Base-by-base conservation (phyloP, 2,113 vertebrate species). In the Lota lota region DNA sequence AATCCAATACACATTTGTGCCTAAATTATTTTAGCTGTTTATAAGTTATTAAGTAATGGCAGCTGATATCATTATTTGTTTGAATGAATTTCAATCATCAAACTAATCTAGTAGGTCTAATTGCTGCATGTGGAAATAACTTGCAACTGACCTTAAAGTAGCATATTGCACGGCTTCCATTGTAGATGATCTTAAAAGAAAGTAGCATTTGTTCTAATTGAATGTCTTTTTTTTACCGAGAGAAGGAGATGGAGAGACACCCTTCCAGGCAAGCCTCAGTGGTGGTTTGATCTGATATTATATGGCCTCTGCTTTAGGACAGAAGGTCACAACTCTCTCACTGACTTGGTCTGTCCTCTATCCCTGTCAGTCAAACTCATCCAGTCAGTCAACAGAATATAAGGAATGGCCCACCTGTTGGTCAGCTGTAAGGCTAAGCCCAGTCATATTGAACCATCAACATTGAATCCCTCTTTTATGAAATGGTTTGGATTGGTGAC, bases 211-310 rank as follows among this genome's bases (percentile, higher is more conserved):
- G 54, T 50, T 71, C 56, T 71, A 53, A 72, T 60, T 66, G 64
- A 77, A 62, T 47, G 1, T 82, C 63, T 78, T 62, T 72, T 65
- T 69, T 33, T 28, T 64, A 59, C 24, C 50, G 58, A 76, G 59
- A 63, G 70, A 36, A 56, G 64, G 57, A 20, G 59, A 72, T 66
- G 61, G 67, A 19, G 60, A 73, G 68, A 59, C 63, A 21, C 65
- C 59, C 4, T 65, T 60, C 68, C 69, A 67, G 81, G 78, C 78
- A 73, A 53, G 62, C 76, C 76, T 76, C 57, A 51, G 57, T 28
- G 56, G 61, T 22, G 68, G 73, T 88, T 85, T 89, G 87, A 90
- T 84, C 79, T 84, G 81, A 85, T 84, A 86, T 87, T 87, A 85
- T 75, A 47, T 22, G 82, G 77, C 70, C 84, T 79, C 76, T 69